Percentiles rank a stretch among this genome's conserved stretches.
Evolutionary conservation across 1,140 invertebrate genomes (phyloP).

Genomic region (Manduca sexta): DNA sequence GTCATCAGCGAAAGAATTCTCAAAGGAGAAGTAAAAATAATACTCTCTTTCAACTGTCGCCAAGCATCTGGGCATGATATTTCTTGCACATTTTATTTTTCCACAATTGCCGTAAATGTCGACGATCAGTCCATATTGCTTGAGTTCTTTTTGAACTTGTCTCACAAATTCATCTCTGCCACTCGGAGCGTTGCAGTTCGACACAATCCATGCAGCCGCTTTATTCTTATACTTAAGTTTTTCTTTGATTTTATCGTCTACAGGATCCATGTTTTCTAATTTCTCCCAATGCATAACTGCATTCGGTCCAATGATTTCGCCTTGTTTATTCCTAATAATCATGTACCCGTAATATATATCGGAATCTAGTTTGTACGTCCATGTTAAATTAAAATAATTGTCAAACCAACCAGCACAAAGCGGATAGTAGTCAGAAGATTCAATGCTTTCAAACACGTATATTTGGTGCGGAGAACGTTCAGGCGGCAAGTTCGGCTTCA

Average conservation of each 20-base stretch:
- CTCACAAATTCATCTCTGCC: slow-evolving; percentile 73
- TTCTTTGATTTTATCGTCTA: slow-evolving; percentile 37
- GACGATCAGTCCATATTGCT: slow-evolving; percentile 54
- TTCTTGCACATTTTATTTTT: slow-evolving; percentile 36
- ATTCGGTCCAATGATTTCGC: slow-evolving; percentile 48
- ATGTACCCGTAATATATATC: slow-evolving; percentile 76
- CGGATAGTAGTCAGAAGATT: slow-evolving; percentile 56
- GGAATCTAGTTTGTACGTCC: slow-evolving; percentile 78
- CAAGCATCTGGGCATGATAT: slow-evolving; percentile 52
- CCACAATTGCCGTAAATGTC: slow-evolving; percentile 83
- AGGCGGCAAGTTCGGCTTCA: too few relatives aligned
- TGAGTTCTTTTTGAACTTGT: slow-evolving; percentile 74
- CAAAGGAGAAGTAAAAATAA: slow-evolving; percentile 82
- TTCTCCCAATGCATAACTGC: slow-evolving; percentile 46
- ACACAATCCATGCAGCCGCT: slow-evolving; percentile 78
- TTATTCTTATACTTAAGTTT: slow-evolving; percentile 64
- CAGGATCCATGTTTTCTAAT: slow-evolving; percentile 48
- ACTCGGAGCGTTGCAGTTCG: slow-evolving; percentile 76
- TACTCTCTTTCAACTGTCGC: slow-evolving; percentile 71
- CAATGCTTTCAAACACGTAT: slow-evolving; percentile 51
- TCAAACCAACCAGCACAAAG: slow-evolving; percentile 50
- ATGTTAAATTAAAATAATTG: slow-evolving; percentile 77
- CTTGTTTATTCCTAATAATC: slow-evolving; percentile 38
- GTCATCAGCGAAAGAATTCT: slow-evolving; percentile 77
- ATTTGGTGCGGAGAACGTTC: slow-evolving; percentile 42